Evolutionary conservation across 2,113 vertebrate species (phyloP), one percentile per base, ranked within the genome.

Genomic region (Silurus glanis): DNA sequence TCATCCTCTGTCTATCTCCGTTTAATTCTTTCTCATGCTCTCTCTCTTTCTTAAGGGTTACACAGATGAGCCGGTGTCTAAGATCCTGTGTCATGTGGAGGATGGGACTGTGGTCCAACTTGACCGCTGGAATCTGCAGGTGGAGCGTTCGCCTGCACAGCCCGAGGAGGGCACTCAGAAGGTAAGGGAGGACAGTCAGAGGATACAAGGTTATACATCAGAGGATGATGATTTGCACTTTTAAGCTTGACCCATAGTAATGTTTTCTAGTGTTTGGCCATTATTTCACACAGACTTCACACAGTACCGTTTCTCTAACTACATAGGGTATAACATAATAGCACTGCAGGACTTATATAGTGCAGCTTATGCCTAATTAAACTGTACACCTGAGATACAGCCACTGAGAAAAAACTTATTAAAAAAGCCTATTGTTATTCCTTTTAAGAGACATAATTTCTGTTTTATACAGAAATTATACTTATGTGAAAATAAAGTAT

Each of bases 31-130:
- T 49, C 23, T 71, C 61, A 25, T 14, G 2, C 14, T 28, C 3
- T 21, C 59, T 47, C 14, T 28, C 55, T 45, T 17, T 67, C 7
- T 21, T 92, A 80, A 99, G 98, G 98, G 98, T 86, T 99, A 99
- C 91, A 99, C 98, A 0, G 98, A 99, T 5, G 98, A 99, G 91
- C 98, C 98, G 0, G 96, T 99, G 86, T 98, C 97, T 59, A 99
- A 99, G 94, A 97, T 99, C 86, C 92, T 99, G n/a, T 98, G 97
- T 0, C 97, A 99, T 0, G 97, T 99, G 66, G 98, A 99, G 92
- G 98, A 99, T 58, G 98, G 98, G 0, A 95, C 97, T 0, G 97
- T 99, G 87, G 98, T 99, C 83, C 98, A 99, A 95, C 95, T 99
- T 0, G 98, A 99, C 91, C 94, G 98, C 88, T 99, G 98, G 98